Evolutionary conservation across 1,140 invertebrate genomes (phyloP).

Genomic region (Stegodyphus dumicola): DNA sequence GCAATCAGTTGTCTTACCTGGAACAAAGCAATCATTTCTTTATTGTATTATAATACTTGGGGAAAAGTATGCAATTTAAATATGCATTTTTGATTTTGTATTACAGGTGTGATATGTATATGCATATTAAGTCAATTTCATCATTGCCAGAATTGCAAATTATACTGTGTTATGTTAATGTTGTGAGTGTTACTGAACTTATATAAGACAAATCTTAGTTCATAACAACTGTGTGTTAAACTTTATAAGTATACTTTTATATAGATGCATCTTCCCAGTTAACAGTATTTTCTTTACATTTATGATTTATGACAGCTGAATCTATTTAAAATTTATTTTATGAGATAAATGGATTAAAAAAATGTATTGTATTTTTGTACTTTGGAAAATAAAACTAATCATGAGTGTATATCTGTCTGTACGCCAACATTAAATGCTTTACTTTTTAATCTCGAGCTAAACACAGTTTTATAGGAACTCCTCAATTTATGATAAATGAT

Average conservation of each 20-base stretch:
- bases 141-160: not conserved
- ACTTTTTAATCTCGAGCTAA: too few species aligned
- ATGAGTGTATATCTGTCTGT: not conserved
- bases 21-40: not conserved
- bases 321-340: not conserved
- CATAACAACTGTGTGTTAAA: constrained; percentile 36
- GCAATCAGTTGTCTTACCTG: not conserved
- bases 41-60: not conserved
- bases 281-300: constrained; percentile 56
- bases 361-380: constrained; percentile 3
- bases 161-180: not conserved
- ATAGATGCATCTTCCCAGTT: constrained; percentile 45
- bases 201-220: constrained; percentile 39
- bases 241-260: constrained; percentile 56
- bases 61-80: too few species aligned
- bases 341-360: not conserved
- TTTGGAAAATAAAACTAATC: constrained; percentile 3
- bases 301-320: constrained; percentile 51
- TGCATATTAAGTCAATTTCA: not conserved
- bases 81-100: not conserved
- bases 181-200: constrained; percentile 15
- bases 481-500: too few species aligned
- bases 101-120: not conserved
- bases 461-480: too few species aligned
- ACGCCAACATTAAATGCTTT: too few species aligned